phyloP scores from a whole-genome alignment of 2,797 vertebrate genomes.

The Trichosurus vulpecula region DNA sequence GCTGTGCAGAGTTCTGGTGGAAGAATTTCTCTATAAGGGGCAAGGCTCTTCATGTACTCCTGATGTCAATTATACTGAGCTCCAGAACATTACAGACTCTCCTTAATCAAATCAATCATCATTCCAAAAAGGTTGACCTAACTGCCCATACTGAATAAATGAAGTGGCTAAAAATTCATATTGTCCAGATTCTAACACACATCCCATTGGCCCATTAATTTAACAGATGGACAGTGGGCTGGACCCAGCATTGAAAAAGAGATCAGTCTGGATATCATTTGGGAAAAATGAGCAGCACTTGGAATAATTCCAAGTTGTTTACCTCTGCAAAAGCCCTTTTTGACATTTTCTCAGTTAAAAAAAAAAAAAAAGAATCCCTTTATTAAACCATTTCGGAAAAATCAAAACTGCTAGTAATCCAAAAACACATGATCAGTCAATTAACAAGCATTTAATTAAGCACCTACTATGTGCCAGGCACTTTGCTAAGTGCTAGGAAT shows the following conservation, averaged over 20 bases:
- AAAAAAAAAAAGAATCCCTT: not conserved
- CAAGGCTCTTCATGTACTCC: not conserved
- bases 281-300: not conserved
- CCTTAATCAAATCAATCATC: not conserved
- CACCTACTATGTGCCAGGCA: constrained; percentile 3
- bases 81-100: not conserved
- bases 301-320: not conserved
- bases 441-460: constrained; percentile 7
- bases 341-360: not conserved
- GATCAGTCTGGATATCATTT: not conserved
- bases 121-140: not conserved
- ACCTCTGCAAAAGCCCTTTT: not conserved
- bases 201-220: not conserved
- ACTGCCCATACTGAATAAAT: not conserved
- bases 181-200: not conserved
- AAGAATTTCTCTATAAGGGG: not conserved
- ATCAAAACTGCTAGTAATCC: not conserved
- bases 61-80: not conserved
- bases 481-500: not conserved
- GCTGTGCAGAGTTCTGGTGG: not conserved
- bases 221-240: not conserved
- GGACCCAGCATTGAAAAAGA: not conserved
- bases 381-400: not conserved
- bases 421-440: not conserved
- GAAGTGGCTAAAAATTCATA: not conserved